A percentile compares a stretch with the other conserved stretches of the same genome.
Evolutionary conservation across 2,888 invertebrate genomes (phyloP).

Genomic region (Creontiades dilutus): DNA sequence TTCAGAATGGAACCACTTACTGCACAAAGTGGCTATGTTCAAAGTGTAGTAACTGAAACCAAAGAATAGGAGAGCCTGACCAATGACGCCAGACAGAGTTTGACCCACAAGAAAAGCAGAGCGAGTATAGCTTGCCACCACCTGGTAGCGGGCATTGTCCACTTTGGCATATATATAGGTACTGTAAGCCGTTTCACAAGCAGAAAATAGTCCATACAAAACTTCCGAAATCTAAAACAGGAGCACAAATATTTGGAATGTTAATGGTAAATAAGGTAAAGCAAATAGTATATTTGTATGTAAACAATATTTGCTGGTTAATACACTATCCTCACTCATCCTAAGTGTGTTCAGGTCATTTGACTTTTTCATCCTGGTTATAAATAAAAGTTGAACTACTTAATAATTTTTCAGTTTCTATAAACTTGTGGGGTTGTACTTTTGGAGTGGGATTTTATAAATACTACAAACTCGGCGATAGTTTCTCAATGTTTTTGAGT

Average conservation of each 20-base stretch:
- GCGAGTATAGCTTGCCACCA: conserved; percentile 91
- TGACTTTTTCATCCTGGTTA: too few relatives aligned
- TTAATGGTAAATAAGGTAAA: neutral
- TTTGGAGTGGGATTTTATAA: too few relatives aligned
- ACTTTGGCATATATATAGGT: conserved; percentile 97
- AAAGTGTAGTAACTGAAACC: conserved; percentile 85
- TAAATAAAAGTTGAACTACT: too few relatives aligned
- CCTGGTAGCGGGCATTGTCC: conserved; percentile 83
- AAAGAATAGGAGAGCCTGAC: conserved; percentile 87
- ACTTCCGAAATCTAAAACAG: conserved; percentile 81
- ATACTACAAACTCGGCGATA: too few relatives aligned
- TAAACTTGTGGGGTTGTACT: too few relatives aligned
- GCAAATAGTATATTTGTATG: neutral
- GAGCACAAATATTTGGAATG: neutral
- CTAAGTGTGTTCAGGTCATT: too few relatives aligned
- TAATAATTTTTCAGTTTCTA: too few relatives aligned
- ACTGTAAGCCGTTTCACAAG: conserved; percentile 94
- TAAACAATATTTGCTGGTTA: neutral
- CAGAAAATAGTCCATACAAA: conserved; percentile 90
- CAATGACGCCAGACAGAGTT: conserved; percentile 86
- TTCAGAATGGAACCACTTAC: conserved; percentile 56
- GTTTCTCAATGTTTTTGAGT: too few relatives aligned
- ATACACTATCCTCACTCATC: neutral
- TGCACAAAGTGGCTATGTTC: conserved; percentile 81
- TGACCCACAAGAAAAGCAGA: conserved; percentile 90